phyloP scores from a whole-genome alignment of 2,888 invertebrate genomes.

The Dicyrtomina minuta region DNA sequence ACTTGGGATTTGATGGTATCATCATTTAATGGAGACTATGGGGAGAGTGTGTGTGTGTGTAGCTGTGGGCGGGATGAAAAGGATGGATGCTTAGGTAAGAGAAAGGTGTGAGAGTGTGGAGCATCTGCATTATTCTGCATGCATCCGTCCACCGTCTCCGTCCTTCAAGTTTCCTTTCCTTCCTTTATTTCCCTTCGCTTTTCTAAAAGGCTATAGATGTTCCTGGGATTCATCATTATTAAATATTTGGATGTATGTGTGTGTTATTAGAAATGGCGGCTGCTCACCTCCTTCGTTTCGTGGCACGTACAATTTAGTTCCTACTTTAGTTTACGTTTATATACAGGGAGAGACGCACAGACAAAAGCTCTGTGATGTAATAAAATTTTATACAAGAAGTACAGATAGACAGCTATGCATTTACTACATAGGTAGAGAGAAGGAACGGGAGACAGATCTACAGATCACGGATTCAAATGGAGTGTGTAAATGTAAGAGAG shows the following conservation, averaged over 20 bases:
- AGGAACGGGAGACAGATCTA: background rate
- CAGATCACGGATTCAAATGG: constrained; percentile 3
- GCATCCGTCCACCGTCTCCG: background rate
- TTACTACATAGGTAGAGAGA: background rate
- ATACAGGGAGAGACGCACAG: too few relatives aligned
- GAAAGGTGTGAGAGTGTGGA: constrained; percentile 26
- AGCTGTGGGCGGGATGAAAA: constrained; percentile 10
- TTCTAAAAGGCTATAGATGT: background rate
- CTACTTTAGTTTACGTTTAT: too few relatives aligned
- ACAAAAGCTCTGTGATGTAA: too few relatives aligned
- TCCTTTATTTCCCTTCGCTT: background rate
- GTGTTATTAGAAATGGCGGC: background rate
- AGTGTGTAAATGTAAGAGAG: background rate
- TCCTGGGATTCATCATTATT: too few relatives aligned
- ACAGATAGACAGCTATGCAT: background rate
- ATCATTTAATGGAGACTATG: constrained; percentile 31
- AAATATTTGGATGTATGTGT: background rate
- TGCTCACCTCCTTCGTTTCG: too few relatives aligned
- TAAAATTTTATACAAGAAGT: too few relatives aligned
- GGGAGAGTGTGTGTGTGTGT: constrained; percentile 10
- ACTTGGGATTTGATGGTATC: constrained; percentile 36
- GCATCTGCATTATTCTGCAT: constrained; percentile 12
- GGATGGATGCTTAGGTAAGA: constrained; percentile 13
- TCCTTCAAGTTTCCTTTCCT: too few relatives aligned
- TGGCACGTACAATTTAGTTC: too few relatives aligned